Conservation (phyloP, 2,888 invertebrate species). For the Lordiphosa fenestrarum region DNA sequence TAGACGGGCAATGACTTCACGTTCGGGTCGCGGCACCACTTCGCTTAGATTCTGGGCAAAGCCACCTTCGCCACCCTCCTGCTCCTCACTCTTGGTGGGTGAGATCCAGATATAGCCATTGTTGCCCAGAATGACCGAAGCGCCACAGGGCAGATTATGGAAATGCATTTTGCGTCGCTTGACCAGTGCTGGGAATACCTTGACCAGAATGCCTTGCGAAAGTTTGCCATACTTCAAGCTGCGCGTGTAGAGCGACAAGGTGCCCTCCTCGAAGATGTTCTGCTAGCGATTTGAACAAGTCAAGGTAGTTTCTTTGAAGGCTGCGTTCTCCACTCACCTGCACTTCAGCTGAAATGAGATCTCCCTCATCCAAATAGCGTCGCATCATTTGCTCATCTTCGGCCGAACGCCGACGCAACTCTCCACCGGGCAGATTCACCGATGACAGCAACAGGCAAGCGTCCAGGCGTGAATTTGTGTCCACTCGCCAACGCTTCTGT, state of each 20-base stretch:
- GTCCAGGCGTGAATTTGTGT: constrained; percentile 94
- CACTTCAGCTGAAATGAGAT: constrained; percentile 98
- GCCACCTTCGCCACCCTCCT: constrained; percentile 85
- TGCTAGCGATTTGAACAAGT: constrained; percentile 7
- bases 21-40: constrained; percentile 85
- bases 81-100: constrained; percentile 84
- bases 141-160: constrained; percentile 94
- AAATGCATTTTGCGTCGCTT: constrained; percentile 97
- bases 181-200: constrained; percentile 94
- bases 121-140: constrained; percentile 95
- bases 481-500: constrained; percentile 96
- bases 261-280: constrained; percentile 93
- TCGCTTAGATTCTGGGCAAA: constrained; percentile 89
- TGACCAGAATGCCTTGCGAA: constrained; percentile 92
- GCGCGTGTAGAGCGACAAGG: constrained; percentile 95
- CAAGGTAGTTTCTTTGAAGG: not conserved
- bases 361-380: constrained; percentile 95
- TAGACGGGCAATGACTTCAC: constrained; percentile 93
- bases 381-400: constrained; percentile 99
- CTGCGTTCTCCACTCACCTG: constrained; percentile 81
- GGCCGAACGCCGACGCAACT: constrained; percentile 93
- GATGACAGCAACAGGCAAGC: constrained; percentile 93
- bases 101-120: constrained; percentile 98
- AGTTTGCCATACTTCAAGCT: constrained; percentile 98
- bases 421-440: constrained; percentile 98